A percentile compares a stretch with the other conserved stretches of the same genome.
phyloP scores from a whole-genome alignment of 2,113 vertebrate species.

The Onychostoma macrolepis region DNA sequence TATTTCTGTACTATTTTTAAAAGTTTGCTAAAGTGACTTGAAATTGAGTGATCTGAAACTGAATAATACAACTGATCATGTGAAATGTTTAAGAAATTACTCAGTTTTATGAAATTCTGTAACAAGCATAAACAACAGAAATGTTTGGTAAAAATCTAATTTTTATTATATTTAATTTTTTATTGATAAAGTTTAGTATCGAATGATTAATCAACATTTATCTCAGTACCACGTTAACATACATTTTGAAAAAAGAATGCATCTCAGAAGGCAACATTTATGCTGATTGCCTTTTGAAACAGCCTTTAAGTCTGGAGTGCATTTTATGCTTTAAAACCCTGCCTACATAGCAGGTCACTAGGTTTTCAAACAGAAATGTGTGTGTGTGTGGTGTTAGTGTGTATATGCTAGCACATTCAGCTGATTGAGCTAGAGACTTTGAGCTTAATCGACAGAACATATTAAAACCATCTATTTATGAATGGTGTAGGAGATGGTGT shows the following conservation, averaged over 20 bases:
- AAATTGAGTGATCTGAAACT: background rate
- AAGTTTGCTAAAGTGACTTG: background rate
- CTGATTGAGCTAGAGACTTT: background rate
- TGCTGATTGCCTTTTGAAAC: background rate
- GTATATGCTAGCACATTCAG: background rate
- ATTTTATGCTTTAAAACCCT: background rate
- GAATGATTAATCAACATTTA: background rate
- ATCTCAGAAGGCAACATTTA: background rate
- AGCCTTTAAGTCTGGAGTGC: background rate
- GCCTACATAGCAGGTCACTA: background rate
- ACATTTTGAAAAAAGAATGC: too few relatives aligned
- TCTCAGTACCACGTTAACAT: background rate
- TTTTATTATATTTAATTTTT: background rate
- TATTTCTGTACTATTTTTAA: too few relatives aligned
- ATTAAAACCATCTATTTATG: slow-evolving; percentile 16
- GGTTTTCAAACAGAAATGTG: background rate
- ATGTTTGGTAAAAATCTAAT: too few relatives aligned
- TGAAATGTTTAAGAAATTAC: background rate
- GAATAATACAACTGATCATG: background rate
- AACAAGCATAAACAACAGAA: background rate
- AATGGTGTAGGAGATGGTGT: slow-evolving; percentile 16
- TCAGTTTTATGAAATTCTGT: background rate
- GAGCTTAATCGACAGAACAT: background rate
- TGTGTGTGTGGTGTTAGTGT: background rate
- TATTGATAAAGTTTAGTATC: background rate